These are phyloP conservation scores for Leptosomus discolor DNA, from an alignment of 2,113 vertebrate species.

Conservation along the genomic window DNA sequence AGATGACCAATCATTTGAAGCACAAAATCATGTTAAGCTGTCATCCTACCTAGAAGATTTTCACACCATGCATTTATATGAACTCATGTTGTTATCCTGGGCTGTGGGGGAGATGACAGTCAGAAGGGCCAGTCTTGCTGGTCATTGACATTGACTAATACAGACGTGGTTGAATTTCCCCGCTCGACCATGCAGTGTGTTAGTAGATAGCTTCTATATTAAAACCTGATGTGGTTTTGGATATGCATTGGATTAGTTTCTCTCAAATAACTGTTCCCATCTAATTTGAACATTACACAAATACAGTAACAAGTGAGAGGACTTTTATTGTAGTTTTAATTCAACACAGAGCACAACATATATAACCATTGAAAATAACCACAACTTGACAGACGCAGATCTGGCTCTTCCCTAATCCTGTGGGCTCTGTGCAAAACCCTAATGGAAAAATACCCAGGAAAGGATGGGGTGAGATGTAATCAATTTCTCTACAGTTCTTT, in stretches of 20 bases:
- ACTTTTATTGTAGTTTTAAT: conserved; percentile 50
- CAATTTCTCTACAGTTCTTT: not conserved
- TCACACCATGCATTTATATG: not conserved
- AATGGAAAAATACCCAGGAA: conserved; percentile 13
- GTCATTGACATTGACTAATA: not conserved
- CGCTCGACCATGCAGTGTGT: not conserved
- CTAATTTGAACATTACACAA: conserved; percentile 39
- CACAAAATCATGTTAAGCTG: not conserved
- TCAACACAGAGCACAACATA: conserved; percentile 44
- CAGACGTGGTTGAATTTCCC: not conserved
- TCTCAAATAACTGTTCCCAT: conserved; percentile 26
- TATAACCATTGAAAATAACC: conserved; percentile 33
- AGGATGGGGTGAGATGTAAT: not conserved
- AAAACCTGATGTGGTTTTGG: conserved; percentile 45
- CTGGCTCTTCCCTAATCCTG: not conserved
- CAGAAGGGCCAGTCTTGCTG: not conserved
- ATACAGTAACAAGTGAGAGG: conserved; percentile 64
- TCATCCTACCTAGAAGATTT: not conserved
- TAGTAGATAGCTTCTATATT: conserved; percentile 14
- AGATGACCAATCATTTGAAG: not conserved
- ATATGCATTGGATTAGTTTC: not conserved
- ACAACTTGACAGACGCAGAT: not conserved
- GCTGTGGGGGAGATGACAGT: not conserved
- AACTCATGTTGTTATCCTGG: not conserved
- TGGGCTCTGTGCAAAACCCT: not conserved